phyloP scores from a whole-genome alignment of 1,140 invertebrate species.

The Coenobita brevimanus region DNA sequence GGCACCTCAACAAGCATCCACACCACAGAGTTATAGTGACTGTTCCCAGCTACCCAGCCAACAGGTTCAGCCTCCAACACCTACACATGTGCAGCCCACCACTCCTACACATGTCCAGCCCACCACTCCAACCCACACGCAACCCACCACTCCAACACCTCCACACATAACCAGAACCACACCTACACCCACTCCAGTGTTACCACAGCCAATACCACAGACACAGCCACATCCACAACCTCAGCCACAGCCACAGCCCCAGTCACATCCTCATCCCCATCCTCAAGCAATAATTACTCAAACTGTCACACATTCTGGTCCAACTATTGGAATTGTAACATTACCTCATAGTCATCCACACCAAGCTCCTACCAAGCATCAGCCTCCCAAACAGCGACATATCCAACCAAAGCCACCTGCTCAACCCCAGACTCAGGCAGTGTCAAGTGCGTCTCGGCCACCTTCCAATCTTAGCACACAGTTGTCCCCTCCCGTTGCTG shows the following conservation, averaged over 20 bases:
- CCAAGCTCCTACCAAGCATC: constrained; percentile 68
- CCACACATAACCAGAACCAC: constrained; percentile 69
- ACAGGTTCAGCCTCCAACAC: constrained; percentile 70
- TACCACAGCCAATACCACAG: constrained; percentile 70
- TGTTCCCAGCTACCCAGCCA: constrained; percentile 71
- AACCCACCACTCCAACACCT: constrained; percentile 73
- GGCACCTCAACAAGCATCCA: constrained; percentile 70
- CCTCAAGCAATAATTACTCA: constrained; percentile 58
- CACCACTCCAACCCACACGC: constrained; percentile 72
- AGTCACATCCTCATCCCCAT: constrained; percentile 35
- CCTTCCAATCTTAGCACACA: constrained; percentile 74
- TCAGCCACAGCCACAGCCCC: constrained; percentile 28
- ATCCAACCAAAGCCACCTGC: constrained; percentile 70
- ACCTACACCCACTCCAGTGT: constrained; percentile 69
- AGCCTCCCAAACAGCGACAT: constrained; percentile 66
- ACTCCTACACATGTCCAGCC: constrained; percentile 71
- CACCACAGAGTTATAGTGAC: constrained; percentile 70
- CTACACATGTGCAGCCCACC: constrained; percentile 70
- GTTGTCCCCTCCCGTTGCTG: constrained; percentile 62
- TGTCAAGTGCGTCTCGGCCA: constrained; percentile 76
- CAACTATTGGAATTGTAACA: constrained; percentile 65
- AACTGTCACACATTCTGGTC: constrained; percentile 36
- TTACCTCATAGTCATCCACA: constrained; percentile 68
- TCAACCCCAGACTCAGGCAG: constrained; percentile 70
- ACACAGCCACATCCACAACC: constrained; percentile 44